Conservation (phyloP, 1,140 invertebrate genomes). For the Solenopsis invicta region DNA sequence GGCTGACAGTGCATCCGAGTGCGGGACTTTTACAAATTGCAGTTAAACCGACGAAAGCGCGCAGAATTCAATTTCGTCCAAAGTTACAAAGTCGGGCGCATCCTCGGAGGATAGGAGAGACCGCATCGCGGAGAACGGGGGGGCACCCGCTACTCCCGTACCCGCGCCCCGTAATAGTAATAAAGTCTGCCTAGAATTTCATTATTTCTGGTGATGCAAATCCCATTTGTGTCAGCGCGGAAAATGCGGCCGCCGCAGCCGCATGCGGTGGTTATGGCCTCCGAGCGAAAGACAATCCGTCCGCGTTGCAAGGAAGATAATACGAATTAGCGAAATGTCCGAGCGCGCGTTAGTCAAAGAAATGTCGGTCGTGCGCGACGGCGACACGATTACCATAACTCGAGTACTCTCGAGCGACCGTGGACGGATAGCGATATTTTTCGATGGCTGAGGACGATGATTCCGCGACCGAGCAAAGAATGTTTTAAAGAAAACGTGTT, state of each 20-base stretch:
- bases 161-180: conserved; percentile 46
- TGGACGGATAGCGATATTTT: not conserved
- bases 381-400: conserved; percentile 42
- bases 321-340: conserved; percentile 53
- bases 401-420: not conserved
- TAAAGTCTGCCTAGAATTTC: conserved; percentile 65
- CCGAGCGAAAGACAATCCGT: conserved; percentile 41
- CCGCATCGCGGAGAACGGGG: not conserved
- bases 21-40: conserved; percentile 62
- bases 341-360: conserved; percentile 48
- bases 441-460: not conserved
- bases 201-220: conserved; percentile 63
- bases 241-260: conserved; percentile 37
- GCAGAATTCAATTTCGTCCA: conserved; percentile 60
- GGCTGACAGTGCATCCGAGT: conserved; percentile 50
- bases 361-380: not conserved
- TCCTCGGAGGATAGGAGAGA: conserved; percentile 41
- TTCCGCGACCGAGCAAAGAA: not conserved
- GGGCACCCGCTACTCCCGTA: not conserved
- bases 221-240: conserved; percentile 57
- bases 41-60: conserved; percentile 65
- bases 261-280: not conserved
- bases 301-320: conserved; percentile 25
- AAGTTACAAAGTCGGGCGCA: conserved; percentile 59
- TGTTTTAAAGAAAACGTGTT: not conserved